Conservation (phyloP, 2,888 invertebrate species). For the Drosophila quinaria region DNA sequence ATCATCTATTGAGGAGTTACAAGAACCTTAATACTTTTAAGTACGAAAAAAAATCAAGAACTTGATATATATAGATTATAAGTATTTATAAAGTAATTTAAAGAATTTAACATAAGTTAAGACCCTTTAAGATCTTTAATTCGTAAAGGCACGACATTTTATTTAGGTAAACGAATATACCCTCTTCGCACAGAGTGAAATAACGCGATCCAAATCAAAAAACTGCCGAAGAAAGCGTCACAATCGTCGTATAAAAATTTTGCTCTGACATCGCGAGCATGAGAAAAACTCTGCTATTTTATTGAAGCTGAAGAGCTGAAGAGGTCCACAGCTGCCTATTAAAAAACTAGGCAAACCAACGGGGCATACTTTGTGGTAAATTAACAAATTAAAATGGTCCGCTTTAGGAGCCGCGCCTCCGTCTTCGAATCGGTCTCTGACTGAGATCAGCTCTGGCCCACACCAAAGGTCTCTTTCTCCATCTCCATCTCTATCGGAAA, state of each 20-base stretch:
- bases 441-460: conserved; percentile 11
- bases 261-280: conserved; percentile 36
- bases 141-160: neutral
- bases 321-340: conserved; percentile 49
- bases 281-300: conserved; percentile 48
- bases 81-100: too few relatives aligned
- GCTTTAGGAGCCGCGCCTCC: conserved; percentile 34
- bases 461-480: conserved; percentile 8
- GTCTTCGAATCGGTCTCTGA: conserved; percentile 21
- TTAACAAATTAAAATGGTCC: conserved; percentile 72
- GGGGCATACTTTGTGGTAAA: conserved; percentile 70
- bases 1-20: too few relatives aligned
- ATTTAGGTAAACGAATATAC: neutral
- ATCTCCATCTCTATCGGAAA: conserved; percentile 53
- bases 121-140: too few relatives aligned
- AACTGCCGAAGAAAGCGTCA: conserved; percentile 44
- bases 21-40: too few relatives aligned
- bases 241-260: conserved; percentile 35
- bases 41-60: too few relatives aligned
- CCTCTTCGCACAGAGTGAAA: neutral
- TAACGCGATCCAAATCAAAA: conserved; percentile 44
- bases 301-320: conserved; percentile 24
- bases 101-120: too few relatives aligned
- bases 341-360: conserved; percentile 55
- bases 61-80: too few relatives aligned